Evolutionary conservation across 2,113 vertebrate genomes (phyloP), one percentile per base, ranked within the genome.

Genomic region (Poeciliopsis occidentalis): DNA sequence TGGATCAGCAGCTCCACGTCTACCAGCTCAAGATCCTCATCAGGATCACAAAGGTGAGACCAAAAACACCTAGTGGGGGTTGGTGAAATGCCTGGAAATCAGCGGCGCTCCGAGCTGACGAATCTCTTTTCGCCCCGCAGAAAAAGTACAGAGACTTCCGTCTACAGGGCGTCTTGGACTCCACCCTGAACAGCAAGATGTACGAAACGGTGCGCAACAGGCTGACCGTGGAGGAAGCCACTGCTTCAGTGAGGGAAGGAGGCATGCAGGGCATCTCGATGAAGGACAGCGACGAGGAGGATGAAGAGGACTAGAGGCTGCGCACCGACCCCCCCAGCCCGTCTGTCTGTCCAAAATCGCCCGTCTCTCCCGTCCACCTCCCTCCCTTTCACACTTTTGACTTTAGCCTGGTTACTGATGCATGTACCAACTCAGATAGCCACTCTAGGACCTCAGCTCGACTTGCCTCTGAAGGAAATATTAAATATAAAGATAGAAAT

Each of bases 11-110:
- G 93, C 98, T 99, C 87, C 98, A 99, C 88, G 97, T 99, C 87
- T 99, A 99, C 93, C 98, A 99, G 67, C 96, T 99, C 86, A 99
- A 99, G 95, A 99, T 97, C 81, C 97, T 99, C 91, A 99, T 99
- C 95, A 97, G 98, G 96, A 96, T 99, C 89, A 98, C 98, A 69
- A 99, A 99, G 97, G 98, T 99, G 93, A 57, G 30, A 11, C 4
- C 1, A 12, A 12, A 17, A 29, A 12, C 37, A 13, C 19, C 60
- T 3, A 0, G 17, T 10, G 10, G 0, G 37, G 13, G 13, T 7
- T 22, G 32, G n/a, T 10, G 2, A 32, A 64, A 64, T 7, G 32
- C 32, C 47, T 60, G 69, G 11, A n/a, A 3, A 64, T 37, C 22
- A 32, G 39, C 0, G 51, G 0, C 0, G 7, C 7, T 10, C 60